Percentiles rank a stretch among this genome's conserved stretches.
Evolutionary conservation across 2,797 vertebrate species (phyloP).

Genomic region (Anolis apletophallus): DNA sequence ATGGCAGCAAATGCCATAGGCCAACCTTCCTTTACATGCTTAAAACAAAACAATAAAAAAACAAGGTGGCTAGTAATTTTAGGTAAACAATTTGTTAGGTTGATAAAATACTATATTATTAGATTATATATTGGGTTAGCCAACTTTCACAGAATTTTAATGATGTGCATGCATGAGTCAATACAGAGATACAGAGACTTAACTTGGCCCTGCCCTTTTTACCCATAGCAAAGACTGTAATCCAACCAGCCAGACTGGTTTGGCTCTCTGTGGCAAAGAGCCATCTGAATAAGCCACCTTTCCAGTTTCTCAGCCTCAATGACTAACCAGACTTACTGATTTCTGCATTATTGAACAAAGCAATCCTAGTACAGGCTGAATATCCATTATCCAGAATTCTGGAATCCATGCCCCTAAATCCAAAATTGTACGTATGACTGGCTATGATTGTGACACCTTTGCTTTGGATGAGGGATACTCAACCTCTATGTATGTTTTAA

Average conservation of each 20-base stretch:
- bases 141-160: background rate
- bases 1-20: background rate
- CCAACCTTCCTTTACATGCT: background rate
- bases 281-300: background rate
- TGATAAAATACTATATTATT: background rate
- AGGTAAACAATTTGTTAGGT: background rate
- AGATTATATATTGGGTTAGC: too few relatives aligned
- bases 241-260: constrained; percentile 27
- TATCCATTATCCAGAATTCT: too few relatives aligned
- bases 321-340: background rate
- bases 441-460: too few relatives aligned
- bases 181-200: background rate
- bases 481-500: too few relatives aligned
- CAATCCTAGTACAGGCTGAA: background rate
- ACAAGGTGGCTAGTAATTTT: background rate
- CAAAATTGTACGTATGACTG: too few relatives aligned
- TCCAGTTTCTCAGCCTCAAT: background rate
- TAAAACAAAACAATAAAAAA: background rate
- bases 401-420: too few relatives aligned
- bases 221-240: background rate
- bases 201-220: background rate
- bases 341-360: background rate
- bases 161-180: background rate
- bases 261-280: background rate
- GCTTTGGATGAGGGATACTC: too few relatives aligned